A percentile compares a stretch with the other conserved stretches of the same genome.
These are phyloP conservation scores for Mycalesis mineus DNA, from an alignment of 2,888 invertebrate species.

Conservation along the genomic window DNA sequence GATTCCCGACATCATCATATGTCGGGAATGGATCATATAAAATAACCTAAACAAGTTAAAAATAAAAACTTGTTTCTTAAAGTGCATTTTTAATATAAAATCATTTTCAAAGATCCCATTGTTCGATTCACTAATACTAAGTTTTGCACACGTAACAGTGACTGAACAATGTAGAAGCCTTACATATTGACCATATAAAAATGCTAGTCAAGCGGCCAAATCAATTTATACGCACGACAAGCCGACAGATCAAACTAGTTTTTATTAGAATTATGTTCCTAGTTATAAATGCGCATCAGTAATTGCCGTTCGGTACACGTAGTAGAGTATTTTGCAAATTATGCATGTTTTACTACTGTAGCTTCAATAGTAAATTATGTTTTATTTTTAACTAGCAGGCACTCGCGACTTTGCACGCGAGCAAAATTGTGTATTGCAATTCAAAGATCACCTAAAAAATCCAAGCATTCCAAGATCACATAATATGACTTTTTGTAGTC, in stretches of 20 bases:
- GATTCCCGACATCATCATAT: too few relatives aligned
- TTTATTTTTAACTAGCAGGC: background rate
- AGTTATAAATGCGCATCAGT: constrained; percentile 17
- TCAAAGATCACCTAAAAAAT: too few relatives aligned
- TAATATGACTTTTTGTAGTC: too few relatives aligned
- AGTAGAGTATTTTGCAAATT: constrained; percentile 17
- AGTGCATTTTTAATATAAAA: background rate
- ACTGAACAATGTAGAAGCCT: constrained; percentile 14
- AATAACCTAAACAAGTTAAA: too few relatives aligned
- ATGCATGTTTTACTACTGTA: constrained; percentile 8
- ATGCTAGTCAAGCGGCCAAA: constrained; percentile 16
- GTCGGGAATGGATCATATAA: too few relatives aligned
- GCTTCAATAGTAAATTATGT: background rate
- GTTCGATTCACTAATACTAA: background rate
- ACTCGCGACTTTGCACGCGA: too few relatives aligned
- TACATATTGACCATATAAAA: constrained; percentile 16
- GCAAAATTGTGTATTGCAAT: too few relatives aligned
- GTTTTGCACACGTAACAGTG: constrained; percentile 8
- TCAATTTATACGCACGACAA: constrained; percentile 21
- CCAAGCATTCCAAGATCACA: too few relatives aligned
- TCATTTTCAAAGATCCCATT: background rate
- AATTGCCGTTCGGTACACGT: constrained; percentile 11
- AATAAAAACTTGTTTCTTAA: too few relatives aligned
- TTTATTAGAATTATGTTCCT: constrained; percentile 12
- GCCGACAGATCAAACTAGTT: constrained; percentile 13